Percentiles rank a stretch among this genome's conserved stretches.
Evolutionary conservation across 1,140 invertebrate genomes (phyloP).

Genomic region (Brachionus paranguensis): DNA sequence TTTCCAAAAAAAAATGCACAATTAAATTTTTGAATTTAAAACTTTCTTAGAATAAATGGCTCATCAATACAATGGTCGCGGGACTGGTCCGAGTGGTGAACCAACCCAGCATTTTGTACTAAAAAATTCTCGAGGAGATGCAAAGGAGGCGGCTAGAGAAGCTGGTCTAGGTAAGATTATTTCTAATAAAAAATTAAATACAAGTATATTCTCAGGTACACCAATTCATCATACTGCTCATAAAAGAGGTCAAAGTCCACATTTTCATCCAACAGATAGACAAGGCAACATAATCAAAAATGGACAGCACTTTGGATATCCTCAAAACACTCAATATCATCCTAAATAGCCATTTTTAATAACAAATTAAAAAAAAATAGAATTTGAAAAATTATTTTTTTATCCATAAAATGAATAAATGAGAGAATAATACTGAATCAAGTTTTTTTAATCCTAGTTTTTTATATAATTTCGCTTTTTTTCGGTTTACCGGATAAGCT

Average conservation of each 20-base stretch:
- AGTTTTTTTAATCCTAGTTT: no score
- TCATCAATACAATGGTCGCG: background rate
- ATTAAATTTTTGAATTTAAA: background rate
- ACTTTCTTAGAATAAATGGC: background rate
- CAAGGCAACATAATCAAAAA: background rate
- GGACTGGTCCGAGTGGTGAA: conserved; percentile 10
- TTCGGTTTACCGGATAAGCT: no score
- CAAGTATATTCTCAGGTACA: background rate
- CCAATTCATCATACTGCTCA: conserved; percentile 25
- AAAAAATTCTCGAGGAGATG: background rate
- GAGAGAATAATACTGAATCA: no score
- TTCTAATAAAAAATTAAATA: background rate
- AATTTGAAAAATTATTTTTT: no score
- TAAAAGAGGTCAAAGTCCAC: background rate
- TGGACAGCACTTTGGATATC: conserved; percentile 4
- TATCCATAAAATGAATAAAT: no score
- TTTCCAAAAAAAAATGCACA: background rate
- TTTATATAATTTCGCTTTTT: no score
- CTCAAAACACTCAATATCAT: background rate
- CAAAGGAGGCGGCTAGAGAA: background rate
- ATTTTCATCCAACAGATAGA: conserved; percentile 18
- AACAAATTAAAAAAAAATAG: no score
- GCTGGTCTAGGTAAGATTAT: background rate
- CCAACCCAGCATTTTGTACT: background rate
- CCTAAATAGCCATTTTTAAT: background rate